phyloP scores from a whole-genome alignment of 2,113 vertebrate genomes.

The Ciconia boyciana region DNA sequence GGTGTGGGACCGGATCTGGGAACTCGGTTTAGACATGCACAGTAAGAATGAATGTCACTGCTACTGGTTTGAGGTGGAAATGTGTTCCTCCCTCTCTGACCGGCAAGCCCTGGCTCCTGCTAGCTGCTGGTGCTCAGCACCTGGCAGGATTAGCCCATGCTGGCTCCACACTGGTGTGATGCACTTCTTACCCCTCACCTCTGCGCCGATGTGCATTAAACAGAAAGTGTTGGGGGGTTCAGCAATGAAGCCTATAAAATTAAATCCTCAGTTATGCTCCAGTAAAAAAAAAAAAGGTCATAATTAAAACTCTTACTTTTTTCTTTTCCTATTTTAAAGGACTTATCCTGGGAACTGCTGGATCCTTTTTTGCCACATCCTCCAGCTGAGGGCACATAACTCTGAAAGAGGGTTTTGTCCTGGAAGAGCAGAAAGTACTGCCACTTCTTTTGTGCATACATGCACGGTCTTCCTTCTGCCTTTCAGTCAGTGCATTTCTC shows the following conservation, averaged over 20 bases:
- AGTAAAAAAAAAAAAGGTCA: background rate
- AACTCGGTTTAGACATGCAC: background rate
- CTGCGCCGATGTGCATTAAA: background rate
- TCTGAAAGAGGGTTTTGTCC: background rate
- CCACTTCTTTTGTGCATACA: background rate
- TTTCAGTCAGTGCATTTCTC: background rate
- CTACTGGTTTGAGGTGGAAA: background rate
- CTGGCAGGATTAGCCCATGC: background rate
- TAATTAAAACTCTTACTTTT: background rate
- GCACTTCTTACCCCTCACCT: background rate
- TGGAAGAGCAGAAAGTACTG: background rate
- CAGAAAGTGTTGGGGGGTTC: background rate
- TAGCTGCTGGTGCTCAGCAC: background rate
- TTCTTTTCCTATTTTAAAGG: background rate
- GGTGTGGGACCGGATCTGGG: fast-evolving
- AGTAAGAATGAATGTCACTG: background rate
- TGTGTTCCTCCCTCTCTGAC: background rate
- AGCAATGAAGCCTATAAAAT: background rate
- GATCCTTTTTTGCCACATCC: background rate
- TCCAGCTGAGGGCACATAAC: background rate
- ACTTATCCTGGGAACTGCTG: background rate
- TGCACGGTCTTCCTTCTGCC: background rate
- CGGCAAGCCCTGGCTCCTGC: background rate
- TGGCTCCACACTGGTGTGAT: background rate
- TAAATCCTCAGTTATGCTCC: background rate